Base-by-base conservation (phyloP, 2,797 vertebrate genomes). In the Threskiornis aethiopicus region DNA sequence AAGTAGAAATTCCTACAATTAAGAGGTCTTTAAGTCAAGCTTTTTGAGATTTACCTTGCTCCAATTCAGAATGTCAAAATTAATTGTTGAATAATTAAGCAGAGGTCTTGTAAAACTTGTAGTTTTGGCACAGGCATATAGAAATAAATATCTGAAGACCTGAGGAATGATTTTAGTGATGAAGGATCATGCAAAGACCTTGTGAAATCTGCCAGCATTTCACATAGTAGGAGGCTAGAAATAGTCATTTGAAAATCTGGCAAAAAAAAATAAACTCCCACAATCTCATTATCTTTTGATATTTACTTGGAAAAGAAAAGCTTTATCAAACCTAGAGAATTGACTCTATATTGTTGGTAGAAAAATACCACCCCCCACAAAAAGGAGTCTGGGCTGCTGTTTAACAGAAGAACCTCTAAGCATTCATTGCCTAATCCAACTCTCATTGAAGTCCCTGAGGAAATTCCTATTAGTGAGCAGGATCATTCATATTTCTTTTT, bases 401-500 rank as follows among this genome's bases (percentile, higher is more conserved):
- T 94, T 51, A 67, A 87, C 25, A 81, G 75, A 87, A 69, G 37
- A 59, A 66, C 13, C 2, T 92, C 54, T 37, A 65, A 90, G 29
- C 5, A 44, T 62, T 90, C 51, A 84, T 73, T 91, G 55, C 73
- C 59, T 91, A 89, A 88, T 91, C 57, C 65, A 84, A 24, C 35
- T 58, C 47, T 81, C 52, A 47, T 6, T 87, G 61, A 92, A 69
- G 15, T 72, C 65, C 65, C 69, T 76, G 62, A 90, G 69, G 79
- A 95, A 86, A 88, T 92, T 84, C 22, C 6, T 80, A 35, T 78
- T 85, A 93, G 65, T 80, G 35, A 94, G 20, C 19, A 93, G 35
- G 61, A 85, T 89, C 81, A 84, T 81, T 93, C 57, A 24, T 85
- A 73, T 83, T 83, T 84, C 62, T 85, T 58, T 91, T 93, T 93